Percentiles rank a stretch among this genome's conserved stretches.
Conservation (phyloP, 1,140 invertebrate species). For the Trinorchestia longiramus region DNA sequence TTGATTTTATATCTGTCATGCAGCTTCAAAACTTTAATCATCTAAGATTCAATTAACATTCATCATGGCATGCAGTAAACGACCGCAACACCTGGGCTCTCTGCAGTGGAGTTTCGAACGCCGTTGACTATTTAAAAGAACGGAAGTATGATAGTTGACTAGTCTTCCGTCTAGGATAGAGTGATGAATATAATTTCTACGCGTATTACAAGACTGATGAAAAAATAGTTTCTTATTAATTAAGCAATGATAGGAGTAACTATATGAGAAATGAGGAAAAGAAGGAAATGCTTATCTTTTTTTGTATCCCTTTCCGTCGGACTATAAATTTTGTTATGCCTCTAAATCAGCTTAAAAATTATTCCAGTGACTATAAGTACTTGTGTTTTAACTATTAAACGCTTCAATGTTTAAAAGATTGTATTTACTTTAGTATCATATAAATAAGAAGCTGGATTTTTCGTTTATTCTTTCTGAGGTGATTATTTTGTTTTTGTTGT, state of each 20-base stretch:
- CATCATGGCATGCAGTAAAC: background rate
- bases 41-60: background rate
- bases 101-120: background rate
- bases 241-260: background rate
- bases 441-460: background rate
- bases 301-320: background rate
- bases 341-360: background rate
- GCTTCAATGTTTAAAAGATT: background rate
- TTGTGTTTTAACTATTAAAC: background rate
- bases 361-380: background rate
- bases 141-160: background rate
- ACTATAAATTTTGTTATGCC: background rate
- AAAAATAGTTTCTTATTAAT: background rate
- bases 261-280: background rate
- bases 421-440: background rate
- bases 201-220: background rate
- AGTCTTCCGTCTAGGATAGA: background rate
- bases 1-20: no score
- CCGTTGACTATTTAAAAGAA: background rate
- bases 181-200: background rate
- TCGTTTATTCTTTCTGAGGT: background rate
- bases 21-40: background rate
- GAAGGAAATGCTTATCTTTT: background rate
- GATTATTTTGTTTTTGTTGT: background rate
- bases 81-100: background rate